phyloP scores from a whole-genome alignment of 2,113 vertebrate genomes.

The Choloepus hoffmanni region DNA sequence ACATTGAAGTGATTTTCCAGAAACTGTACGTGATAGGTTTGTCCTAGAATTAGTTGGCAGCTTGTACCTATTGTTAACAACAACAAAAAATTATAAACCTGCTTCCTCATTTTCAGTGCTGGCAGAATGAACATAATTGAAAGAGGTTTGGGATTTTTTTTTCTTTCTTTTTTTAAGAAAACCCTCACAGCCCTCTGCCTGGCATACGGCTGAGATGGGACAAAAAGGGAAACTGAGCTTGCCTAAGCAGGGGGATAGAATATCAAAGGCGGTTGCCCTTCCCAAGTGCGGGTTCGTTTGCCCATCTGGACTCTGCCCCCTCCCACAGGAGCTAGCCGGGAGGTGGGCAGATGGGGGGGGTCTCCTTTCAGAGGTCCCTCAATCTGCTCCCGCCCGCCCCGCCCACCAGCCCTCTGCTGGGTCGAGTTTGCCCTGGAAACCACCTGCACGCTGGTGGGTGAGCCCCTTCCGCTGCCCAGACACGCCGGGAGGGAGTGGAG shows the following conservation, averaged over 20 bases:
- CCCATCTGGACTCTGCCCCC: conserved; percentile 65
- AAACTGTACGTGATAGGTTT: background rate
- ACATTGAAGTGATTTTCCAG: background rate
- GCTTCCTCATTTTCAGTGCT: background rate
- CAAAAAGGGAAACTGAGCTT: conserved; percentile 67
- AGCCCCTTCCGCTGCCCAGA: background rate
- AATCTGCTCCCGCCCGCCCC: background rate
- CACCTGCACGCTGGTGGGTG: background rate
- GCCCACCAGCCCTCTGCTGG: background rate
- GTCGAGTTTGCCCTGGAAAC: background rate
- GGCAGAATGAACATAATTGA: background rate
- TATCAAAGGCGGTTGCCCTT: conserved; percentile 61
- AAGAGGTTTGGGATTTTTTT: background rate
- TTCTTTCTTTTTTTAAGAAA: background rate
- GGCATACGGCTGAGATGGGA: background rate
- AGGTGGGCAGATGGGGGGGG: background rate
- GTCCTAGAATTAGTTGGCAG: background rate
- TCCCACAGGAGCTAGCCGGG: background rate
- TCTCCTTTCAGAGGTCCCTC: background rate
- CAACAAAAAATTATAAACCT: background rate
- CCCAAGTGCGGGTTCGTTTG: background rate
- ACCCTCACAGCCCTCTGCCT: conserved; percentile 6
- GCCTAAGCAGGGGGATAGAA: background rate
- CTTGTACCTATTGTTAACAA: background rate
- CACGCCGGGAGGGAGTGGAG: accelerated